Base-by-base conservation (phyloP, 2,797 vertebrate genomes). In the Parauchenoglanis ngamensis region DNA sequence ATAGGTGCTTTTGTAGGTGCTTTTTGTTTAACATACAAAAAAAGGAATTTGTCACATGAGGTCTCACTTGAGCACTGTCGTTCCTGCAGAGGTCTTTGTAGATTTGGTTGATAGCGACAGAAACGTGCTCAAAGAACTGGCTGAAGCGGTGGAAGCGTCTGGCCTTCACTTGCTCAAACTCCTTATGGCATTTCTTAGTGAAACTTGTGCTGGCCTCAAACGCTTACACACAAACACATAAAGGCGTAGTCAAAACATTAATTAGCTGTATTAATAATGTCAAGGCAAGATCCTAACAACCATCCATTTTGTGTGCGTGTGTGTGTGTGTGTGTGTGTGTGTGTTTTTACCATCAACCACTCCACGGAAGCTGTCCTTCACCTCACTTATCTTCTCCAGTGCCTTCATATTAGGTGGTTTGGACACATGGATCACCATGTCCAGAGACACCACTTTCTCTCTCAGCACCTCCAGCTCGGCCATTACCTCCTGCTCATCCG, bases 61-160 rank as follows among this genome's bases (percentile, higher is more conserved):
- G 56, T 91, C 92, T 87, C 87, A 99, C 98, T 96, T 99, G 98
- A 85, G 98, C 98, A 12, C 98, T 97, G 89, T 1, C 89, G 94
- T 97, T 98, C 87, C 94, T 96, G 95, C 97, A 98, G 25, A 99
- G 96, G 87, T 93, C 94, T 93, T 99, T 99, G 94, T 99, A 99
- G 95, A 99, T 98, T 83, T 96, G 95, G 93, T 98, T 98, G 65
- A 98, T 97, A 12, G 96, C 93, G 25, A 97, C 0, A 0, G 94
- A 96, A 86, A 99, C 92, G 0, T 98, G 97, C 87, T 99, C 97
- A 85, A 99, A 98, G 91, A 98, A 99, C 83, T 86, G 92, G 92
- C 61, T 97, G 91, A 99, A 99, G 83, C 94, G 96, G 0, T 94
- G 93, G 0, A 93, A 95, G 90, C 98, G 96, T 90, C 46, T 96